Base-by-base conservation (phyloP, 1,140 invertebrate genomes). In the Capitella teleta region DNA sequence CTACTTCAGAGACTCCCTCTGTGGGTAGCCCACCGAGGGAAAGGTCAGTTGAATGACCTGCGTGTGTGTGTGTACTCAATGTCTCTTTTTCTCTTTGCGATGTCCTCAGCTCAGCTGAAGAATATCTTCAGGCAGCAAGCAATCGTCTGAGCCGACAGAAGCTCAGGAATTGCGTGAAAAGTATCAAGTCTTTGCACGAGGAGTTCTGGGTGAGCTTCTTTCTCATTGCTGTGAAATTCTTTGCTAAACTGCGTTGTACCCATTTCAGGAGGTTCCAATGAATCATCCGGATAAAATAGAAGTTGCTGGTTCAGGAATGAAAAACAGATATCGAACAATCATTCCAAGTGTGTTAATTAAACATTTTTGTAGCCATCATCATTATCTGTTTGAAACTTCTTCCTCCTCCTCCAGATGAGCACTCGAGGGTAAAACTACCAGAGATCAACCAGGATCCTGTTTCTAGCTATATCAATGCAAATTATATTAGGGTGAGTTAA, bases 401-500 rank as follows among this genome's bases (percentile, higher is more conserved):
- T 26, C 16, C n/a, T 23, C 3, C 61, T 57, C 57, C 73, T 76
- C 36, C 63, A 87, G 85, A 85, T 76, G 93, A 98, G 74, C 86
- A 95, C 64, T 95, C 90, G 12, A 79, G 92, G 56, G 91, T 97
- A 1, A 82, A 87, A 59, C 71, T 98, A 49, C 81, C 80, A 66
- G 85, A 93, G 68, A 81, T 83, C 24, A 88, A 92, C 5, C 82
- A 79, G 64, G 78, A 67, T 28, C 75, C 82, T 23, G 86, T 89
- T 18, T 80, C 86, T 14, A 91, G 96, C 71, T 98, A 98, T 65
- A 94, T 98, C 38, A 98, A 98, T 76, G 94, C 94, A 14, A 98
- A 98, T 75, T 90, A 88, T 64, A 95, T 98, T 59, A 80, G 78
- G 44, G 82, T 84, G 70, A 76, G 78, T 60, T 16, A 19, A 6